phyloP scores from a whole-genome alignment of 2,113 vertebrate species.

The Hepsetus odoe region DNA sequence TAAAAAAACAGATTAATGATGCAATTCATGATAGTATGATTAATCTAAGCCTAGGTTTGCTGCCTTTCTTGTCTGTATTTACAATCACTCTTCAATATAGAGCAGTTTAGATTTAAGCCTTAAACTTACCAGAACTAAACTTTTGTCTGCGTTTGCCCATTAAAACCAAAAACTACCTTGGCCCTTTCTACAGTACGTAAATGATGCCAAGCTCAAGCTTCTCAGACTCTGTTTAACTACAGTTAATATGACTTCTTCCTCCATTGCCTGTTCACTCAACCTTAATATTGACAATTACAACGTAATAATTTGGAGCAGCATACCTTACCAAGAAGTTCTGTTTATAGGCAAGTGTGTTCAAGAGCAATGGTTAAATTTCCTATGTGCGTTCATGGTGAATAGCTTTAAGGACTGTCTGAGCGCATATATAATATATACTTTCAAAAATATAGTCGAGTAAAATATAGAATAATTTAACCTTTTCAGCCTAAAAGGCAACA shows the following conservation, averaged over 20 bases:
- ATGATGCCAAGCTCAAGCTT: slow-evolving; percentile 53
- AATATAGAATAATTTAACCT: slow-evolving; percentile 63
- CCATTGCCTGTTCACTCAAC: slow-evolving; percentile 48
- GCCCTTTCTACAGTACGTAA: slow-evolving; percentile 53
- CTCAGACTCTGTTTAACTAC: slow-evolving; percentile 51
- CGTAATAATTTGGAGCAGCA: slow-evolving; percentile 54
- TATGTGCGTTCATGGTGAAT: slow-evolving; percentile 62
- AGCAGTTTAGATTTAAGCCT: slow-evolving; percentile 43
- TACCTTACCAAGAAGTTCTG: slow-evolving; percentile 50
- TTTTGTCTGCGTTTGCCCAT: slow-evolving; percentile 18
- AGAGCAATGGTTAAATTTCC: slow-evolving; percentile 54
- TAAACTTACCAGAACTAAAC: slow-evolving; percentile 47
- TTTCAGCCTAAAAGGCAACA: slow-evolving; percentile 53
- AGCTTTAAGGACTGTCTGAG: slow-evolving; percentile 72
- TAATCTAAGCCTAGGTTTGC: slow-evolving; percentile 56
- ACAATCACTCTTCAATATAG: slow-evolving; percentile 43
- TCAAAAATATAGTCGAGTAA: slow-evolving; percentile 50
- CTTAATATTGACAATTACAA: slow-evolving; percentile 42
- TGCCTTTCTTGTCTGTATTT: slow-evolving; percentile 59
- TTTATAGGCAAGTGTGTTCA: slow-evolving; percentile 53
- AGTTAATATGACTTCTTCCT: slow-evolving; percentile 45
- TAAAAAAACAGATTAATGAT: slow-evolving; percentile 68
- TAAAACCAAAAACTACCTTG: slow-evolving; percentile 34
- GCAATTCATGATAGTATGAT: slow-evolving; percentile 57
- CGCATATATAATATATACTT: slow-evolving; percentile 60